Evolutionary conservation across 2,888 invertebrate genomes (phyloP).

Genomic region (Ectobius pallidus): DNA sequence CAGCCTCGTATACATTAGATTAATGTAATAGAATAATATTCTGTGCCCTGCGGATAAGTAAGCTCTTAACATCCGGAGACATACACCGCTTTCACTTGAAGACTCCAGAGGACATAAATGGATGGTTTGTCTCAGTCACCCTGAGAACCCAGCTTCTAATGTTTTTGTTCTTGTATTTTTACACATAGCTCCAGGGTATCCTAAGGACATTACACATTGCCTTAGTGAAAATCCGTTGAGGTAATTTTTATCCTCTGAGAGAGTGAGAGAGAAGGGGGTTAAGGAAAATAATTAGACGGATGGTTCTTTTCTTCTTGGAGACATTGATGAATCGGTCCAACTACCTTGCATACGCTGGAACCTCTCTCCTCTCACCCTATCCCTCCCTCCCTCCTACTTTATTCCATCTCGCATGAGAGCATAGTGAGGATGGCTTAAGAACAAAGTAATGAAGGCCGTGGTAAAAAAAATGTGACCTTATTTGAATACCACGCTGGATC

Average conservation of each 20-base stretch:
- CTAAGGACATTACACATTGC: slow-evolving; percentile 26
- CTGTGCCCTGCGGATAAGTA: no score
- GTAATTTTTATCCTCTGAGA: slow-evolving; percentile 28
- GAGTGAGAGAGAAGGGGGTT: no score
- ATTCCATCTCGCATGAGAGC: slow-evolving; percentile 14
- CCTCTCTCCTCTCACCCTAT: background rate
- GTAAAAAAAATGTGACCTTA: slow-evolving; percentile 15
- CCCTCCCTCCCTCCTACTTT: background rate
- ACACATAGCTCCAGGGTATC: slow-evolving; percentile 14
- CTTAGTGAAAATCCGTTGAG: slow-evolving; percentile 29
- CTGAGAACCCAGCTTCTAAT: slow-evolving; percentile 21
- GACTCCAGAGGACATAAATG: slow-evolving; percentile 15
- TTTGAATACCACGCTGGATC: background rate
- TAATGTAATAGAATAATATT: no score
- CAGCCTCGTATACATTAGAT: no score
- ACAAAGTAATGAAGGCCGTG: slow-evolving; percentile 5
- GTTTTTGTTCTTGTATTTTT: slow-evolving; percentile 21
- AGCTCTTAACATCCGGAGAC: no score
- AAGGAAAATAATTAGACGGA: slow-evolving; percentile 34
- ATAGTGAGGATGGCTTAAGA: slow-evolving; percentile 4
- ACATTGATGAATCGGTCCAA: slow-evolving; percentile 34
- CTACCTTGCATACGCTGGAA: slow-evolving; percentile 15
- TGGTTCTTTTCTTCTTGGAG: slow-evolving; percentile 27
- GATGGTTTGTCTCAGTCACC: slow-evolving; percentile 23
- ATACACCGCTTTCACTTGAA: no score